Conservation (phyloP, 2,888 invertebrate species). For the Drosophila mulleri region DNA sequence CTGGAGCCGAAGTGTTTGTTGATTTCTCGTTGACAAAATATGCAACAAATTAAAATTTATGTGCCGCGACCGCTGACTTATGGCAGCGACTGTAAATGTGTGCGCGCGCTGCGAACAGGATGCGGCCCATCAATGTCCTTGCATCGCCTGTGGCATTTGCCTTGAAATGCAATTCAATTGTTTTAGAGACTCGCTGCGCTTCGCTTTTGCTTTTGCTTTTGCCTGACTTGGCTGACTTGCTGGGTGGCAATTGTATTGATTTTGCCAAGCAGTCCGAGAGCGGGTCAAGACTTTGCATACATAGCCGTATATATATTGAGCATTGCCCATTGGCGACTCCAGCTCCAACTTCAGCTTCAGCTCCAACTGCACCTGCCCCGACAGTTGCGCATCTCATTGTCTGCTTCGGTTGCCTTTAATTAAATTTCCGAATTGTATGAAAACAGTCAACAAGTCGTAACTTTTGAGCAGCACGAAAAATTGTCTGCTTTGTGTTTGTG, state of each 20-base stretch:
- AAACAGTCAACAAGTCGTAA: conserved; percentile 81
- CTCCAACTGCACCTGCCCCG: conserved; percentile 13
- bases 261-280: conserved; percentile 50
- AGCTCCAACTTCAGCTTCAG: conserved; percentile 6
- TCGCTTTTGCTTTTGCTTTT: too few relatives aligned
- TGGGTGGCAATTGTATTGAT: conserved; percentile 85
- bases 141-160: conserved; percentile 34
- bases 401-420: conserved; percentile 77
- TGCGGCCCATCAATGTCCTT: conserved; percentile 80
- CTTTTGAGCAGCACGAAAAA: conserved; percentile 64
- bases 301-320: conserved; percentile 34
- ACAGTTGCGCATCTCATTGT: conserved; percentile 69
- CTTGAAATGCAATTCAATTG: conserved; percentile 83
- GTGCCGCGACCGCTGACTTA: conserved; percentile 68
- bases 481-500: conserved; percentile 49
- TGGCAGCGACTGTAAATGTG: conserved; percentile 30
- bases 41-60: conserved; percentile 81
- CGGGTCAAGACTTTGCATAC: conserved; percentile 70
- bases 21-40: conserved; percentile 78
- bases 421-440: conserved; percentile 80
- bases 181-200: conserved; percentile 44
- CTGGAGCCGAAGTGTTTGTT: conserved; percentile 76
- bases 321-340: conserved; percentile 56
- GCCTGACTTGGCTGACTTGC: conserved; percentile 20
- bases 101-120: conserved; percentile 58